A percentile compares a stretch with the other conserved stretches of the same genome.
phyloP scores from a whole-genome alignment of 2,113 vertebrate species.

The Chloropsis cyanopogon region DNA sequence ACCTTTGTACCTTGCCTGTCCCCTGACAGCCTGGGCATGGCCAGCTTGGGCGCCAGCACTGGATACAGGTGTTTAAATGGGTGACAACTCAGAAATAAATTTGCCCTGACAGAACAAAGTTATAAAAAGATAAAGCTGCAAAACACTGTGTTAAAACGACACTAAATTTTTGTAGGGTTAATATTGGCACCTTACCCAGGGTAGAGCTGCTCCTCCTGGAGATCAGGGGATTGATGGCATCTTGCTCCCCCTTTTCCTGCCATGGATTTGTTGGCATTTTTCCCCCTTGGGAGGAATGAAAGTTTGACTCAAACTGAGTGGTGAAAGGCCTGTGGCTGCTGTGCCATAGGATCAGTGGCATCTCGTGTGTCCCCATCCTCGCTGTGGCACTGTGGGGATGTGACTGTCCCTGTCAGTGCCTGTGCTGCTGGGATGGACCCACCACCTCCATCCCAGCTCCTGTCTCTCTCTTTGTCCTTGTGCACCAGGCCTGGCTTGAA shows the following conservation, averaged over 20 bases:
- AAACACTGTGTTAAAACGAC: accelerated
- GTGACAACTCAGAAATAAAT: accelerated
- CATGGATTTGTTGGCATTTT: neutral
- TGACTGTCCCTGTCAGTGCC: accelerated
- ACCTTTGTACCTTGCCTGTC: neutral
- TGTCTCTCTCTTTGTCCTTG: neutral
- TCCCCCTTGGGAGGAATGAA: neutral
- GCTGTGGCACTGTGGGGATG: accelerated
- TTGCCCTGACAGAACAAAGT: neutral
- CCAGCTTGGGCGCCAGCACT: neutral
- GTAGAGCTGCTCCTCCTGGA: neutral
- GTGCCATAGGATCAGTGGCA: neutral
- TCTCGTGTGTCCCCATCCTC: neutral
- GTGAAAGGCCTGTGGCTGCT: neutral
- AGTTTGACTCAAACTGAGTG: neutral
- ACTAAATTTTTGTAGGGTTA: neutral
- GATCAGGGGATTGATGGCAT: accelerated
- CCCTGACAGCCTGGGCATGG: neutral
- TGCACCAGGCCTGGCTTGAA: neutral
- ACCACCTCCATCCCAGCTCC: neutral
- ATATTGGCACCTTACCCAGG: accelerated
- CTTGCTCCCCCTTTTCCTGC: neutral
- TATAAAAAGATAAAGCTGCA: neutral
- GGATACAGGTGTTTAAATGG: neutral
- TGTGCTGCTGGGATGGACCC: neutral